A percentile compares a stretch with the other conserved stretches of the same genome.
Evolutionary conservation across 2,888 invertebrate genomes (phyloP).

Genomic region (Psylliodes chrysocephalus): DNA sequence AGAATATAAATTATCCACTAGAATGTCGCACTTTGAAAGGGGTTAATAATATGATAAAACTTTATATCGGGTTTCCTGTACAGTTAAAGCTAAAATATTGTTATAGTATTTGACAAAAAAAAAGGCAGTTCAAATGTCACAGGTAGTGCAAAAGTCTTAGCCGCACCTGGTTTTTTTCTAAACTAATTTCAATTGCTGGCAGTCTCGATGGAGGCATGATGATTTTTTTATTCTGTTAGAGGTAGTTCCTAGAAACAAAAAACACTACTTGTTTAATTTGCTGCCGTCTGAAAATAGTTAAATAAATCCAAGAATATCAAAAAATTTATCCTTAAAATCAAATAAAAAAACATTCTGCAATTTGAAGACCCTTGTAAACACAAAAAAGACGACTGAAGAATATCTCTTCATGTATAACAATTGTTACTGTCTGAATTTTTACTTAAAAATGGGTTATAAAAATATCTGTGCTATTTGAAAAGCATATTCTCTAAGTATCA

Average conservation of each 20-base stretch:
- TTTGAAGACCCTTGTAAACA: too few species aligned
- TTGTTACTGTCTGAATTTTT: too few species aligned
- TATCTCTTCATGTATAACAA: too few species aligned
- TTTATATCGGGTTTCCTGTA: conserved; percentile 61
- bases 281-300: too few species aligned
- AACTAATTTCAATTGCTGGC: conserved; percentile 60
- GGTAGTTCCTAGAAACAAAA: conserved; percentile 59
- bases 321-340: too few species aligned
- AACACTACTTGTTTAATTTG: too few species aligned
- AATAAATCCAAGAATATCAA: too few species aligned
- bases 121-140: conserved; percentile 58
- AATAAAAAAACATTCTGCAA: too few species aligned
- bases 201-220: conserved; percentile 63
- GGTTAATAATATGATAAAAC: conserved; percentile 57
- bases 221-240: conserved; percentile 46
- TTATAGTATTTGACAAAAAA: conserved; percentile 55
- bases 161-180: conserved; percentile 58
- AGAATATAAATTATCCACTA: conserved; percentile 53
- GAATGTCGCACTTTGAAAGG: conserved; percentile 59
- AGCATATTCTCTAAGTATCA: too few species aligned
- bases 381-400: too few species aligned
- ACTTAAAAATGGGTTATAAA: too few species aligned
- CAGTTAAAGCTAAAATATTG: conserved; percentile 64
- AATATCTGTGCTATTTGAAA: too few species aligned
- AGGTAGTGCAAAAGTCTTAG: conserved; percentile 58